phyloP scores from a whole-genome alignment of 2,113 vertebrate genomes.

The Numida meleagris region DNA sequence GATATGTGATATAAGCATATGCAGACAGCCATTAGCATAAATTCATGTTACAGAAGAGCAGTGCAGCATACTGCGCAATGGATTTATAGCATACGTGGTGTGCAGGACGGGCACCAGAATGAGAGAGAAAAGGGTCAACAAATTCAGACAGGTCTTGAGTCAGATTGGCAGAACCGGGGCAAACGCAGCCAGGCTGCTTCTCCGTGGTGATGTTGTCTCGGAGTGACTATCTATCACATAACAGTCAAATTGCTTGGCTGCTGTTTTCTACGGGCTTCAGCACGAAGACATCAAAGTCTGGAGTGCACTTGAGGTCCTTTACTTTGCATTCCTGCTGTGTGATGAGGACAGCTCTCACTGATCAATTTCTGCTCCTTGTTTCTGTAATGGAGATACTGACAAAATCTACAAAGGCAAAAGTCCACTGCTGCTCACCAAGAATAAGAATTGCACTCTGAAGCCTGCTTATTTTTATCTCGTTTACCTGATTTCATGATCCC shows the following conservation, averaged over 20 bases:
- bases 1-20: constrained; percentile 99
- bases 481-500: constrained; percentile 17
- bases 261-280: constrained; percentile 1
- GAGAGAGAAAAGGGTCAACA: constrained; percentile 71
- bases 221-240: constrained; percentile 18
- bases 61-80: constrained; percentile 55
- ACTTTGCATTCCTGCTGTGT: constrained; percentile 16
- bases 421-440: background rate
- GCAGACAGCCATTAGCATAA: constrained; percentile 98
- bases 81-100: constrained; percentile 72
- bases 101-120: constrained; percentile 45
- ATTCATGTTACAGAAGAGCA: constrained; percentile 93
- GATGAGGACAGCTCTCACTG: constrained; percentile 25
- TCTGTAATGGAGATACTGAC: constrained; percentile 30
- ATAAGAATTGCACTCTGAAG: constrained; percentile 10
- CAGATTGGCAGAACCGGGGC: constrained; percentile 66
- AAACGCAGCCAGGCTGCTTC: constrained; percentile 59
- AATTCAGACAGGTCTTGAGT: constrained; percentile 65
- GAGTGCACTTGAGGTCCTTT: background rate
- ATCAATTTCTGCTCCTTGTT: constrained; percentile 43
- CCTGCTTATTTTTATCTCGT: background rate
- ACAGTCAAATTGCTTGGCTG: constrained; percentile 18
- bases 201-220: constrained; percentile 14
- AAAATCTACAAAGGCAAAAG: constrained; percentile 8
- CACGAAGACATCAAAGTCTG: background rate